Base-by-base conservation (phyloP, 2,113 vertebrate species). In the Brachyhypopomus gauderio region DNA sequence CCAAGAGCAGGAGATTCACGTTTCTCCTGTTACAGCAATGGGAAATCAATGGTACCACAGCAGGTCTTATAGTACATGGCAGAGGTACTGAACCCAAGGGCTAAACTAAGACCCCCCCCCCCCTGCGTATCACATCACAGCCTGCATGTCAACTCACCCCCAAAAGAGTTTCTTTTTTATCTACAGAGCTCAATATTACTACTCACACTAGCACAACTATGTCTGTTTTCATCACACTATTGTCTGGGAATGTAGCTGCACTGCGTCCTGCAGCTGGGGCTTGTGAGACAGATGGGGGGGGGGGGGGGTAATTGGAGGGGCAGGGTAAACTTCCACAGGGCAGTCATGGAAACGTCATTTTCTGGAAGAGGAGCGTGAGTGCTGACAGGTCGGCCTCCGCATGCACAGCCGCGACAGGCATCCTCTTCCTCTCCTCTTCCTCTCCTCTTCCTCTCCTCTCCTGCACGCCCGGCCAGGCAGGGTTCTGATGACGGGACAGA, bases 21-120 rank as follows among this genome's bases (percentile, higher is more conserved):
- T 89, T 88, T 92, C 88, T 90, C 86, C 74, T 75, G 88, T 92
- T 92, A 90, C 90, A 87, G 77, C 83, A 84, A 87, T 69, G 25
- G 59, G 80, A 88, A 89, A 92, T 91, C 89, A 84, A 91, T 91
- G 87, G 77, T 79, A 81, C 85, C 85, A 88, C 87, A 87, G 82
- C 81, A 85, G 83, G 79, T 84, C 59, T 56, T 45, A 84, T 84
- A 77, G 81, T 59, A 81, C 83, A 48, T 77, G 89, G 86, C 77
- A 81, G 89, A 90, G 87, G 87, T 90, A 90, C 83, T 86, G 80
- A 87, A 90, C 86, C 85, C 81, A 83, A 72, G 75, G 73, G 87
- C 83, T 86, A 87, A 84, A 83, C 77, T 87, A 84, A 88, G 88
- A 62, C 36, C 34, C 58, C 66, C 66, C 64, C 83, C 85, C 83